phyloP scores from a whole-genome alignment of 1,140 invertebrate species.

The Achroia grisella region DNA sequence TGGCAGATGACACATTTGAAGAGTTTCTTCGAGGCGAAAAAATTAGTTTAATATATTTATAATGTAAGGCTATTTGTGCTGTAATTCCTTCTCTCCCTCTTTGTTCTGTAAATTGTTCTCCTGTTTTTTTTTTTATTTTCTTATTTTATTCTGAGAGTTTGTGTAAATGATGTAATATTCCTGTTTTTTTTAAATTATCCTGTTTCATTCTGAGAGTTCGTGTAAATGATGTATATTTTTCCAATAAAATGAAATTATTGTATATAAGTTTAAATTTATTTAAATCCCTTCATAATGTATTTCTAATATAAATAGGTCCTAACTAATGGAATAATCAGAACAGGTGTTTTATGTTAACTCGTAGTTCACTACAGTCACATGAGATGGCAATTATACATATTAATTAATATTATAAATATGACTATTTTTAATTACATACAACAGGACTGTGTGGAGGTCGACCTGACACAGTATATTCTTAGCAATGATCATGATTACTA shows the following conservation, averaged over 20 bases:
- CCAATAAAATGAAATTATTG: conserved; percentile 31
- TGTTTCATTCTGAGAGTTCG: conserved; percentile 5
- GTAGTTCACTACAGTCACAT: too few relatives aligned
- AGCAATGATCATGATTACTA: too few relatives aligned
- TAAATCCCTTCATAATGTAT: too few relatives aligned
- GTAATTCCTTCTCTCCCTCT: background rate
- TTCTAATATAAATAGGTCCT: too few relatives aligned
- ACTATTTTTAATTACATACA: too few relatives aligned
- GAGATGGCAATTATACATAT: too few relatives aligned
- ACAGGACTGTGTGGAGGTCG: too few relatives aligned
- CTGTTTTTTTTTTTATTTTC: conserved; percentile 3
- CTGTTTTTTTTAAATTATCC: conserved; percentile 4
- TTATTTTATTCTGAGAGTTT: conserved; percentile 1
- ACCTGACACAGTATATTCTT: too few relatives aligned
- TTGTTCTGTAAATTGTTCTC: background rate
- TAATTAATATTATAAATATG: too few relatives aligned
- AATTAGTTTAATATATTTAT: conserved; percentile 89
- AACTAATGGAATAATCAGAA: too few relatives aligned
- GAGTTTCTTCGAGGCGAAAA: conserved; percentile 99
- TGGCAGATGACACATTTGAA: conserved; percentile 99
- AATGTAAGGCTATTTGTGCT: background rate
- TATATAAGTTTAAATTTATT: too few relatives aligned
- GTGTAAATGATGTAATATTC: conserved; percentile 7
- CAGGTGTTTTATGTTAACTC: too few relatives aligned
- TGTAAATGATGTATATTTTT: conserved; percentile 46